Conservation (phyloP, 2,888 invertebrate genomes). For the Caenorhabditis becei region DNA sequence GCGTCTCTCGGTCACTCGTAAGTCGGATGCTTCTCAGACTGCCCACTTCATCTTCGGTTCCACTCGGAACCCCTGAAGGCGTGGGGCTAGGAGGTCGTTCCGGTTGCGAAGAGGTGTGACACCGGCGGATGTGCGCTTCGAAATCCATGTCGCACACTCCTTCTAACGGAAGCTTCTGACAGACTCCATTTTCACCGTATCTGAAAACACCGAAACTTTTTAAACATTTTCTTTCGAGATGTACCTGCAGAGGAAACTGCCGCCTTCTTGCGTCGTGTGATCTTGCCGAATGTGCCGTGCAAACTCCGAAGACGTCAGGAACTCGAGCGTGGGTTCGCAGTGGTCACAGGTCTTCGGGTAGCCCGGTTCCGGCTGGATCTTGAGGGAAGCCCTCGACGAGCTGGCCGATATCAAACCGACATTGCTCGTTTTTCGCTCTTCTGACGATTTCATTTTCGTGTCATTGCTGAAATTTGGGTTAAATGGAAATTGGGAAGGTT, state of each 20-base stretch:
- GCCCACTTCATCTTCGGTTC: constrained; percentile 32
- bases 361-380: constrained; percentile 38
- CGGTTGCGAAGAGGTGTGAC: constrained; percentile 82
- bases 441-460: constrained; percentile 15
- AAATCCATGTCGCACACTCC: constrained; percentile 92
- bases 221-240: background rate
- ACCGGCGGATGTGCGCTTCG: constrained; percentile 89
- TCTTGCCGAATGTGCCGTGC: constrained; percentile 70
- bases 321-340: constrained; percentile 60
- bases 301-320: constrained; percentile 65
- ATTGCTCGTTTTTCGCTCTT: constrained; percentile 22
- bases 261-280: constrained; percentile 77
- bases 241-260: constrained; percentile 76
- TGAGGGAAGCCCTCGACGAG: constrained; percentile 36
- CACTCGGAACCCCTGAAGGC: constrained; percentile 4
- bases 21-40: constrained; percentile 50
- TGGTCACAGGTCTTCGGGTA: constrained; percentile 63
- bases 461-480: constrained; percentile 26
- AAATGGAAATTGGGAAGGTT: background rate
- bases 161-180: constrained; percentile 91
- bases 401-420: constrained; percentile 26
- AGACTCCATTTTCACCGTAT: constrained; percentile 92
- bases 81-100: constrained; percentile 11
- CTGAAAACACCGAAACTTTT: constrained; percentile 82
- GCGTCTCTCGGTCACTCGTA: constrained; percentile 50